Evolutionary conservation across 2,888 invertebrate genomes (phyloP).

Genomic region (Drosophila differens): DNA sequence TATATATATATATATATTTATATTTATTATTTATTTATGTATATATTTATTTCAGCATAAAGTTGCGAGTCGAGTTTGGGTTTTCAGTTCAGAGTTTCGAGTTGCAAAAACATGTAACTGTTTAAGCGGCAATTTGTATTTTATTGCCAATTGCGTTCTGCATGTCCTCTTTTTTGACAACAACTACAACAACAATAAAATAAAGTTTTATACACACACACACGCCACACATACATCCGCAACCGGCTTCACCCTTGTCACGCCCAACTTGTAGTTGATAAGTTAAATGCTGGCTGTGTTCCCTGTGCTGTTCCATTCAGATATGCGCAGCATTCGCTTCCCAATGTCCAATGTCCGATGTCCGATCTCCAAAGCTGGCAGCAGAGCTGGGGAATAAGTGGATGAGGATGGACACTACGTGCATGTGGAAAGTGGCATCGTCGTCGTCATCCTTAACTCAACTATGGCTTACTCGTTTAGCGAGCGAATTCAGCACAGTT

Average conservation of each 20-base stretch:
- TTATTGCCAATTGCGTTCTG: constrained; percentile 69
- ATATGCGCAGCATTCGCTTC: constrained; percentile 24
- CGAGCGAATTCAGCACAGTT: constrained; percentile 75
- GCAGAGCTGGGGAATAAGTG: neutral
- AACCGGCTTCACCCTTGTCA: neutral
- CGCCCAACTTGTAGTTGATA: constrained; percentile 55
- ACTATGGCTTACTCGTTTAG: constrained; percentile 75
- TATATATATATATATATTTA: neutral
- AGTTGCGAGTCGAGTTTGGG: constrained; percentile 9
- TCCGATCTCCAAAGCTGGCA: constrained; percentile 1
- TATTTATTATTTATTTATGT: neutral
- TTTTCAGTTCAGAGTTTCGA: constrained; percentile 5
- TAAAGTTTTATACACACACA: constrained; percentile 31
- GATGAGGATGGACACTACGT: constrained; percentile 25
- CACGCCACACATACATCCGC: neutral
- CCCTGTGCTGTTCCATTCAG: constrained; percentile 39
- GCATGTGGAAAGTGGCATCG: constrained; percentile 53
- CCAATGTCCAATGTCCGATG: neutral
- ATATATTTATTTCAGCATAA: neutral
- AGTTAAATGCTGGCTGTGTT: constrained; percentile 65
- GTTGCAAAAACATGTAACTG: constrained; percentile 60
- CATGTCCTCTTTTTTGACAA: constrained; percentile 24
- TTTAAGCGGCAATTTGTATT: constrained; percentile 81
- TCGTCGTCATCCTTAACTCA: constrained; percentile 31
- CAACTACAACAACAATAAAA: constrained; percentile 8